A percentile compares a stretch with the other conserved stretches of the same genome.
Conservation (phyloP, 2,797 vertebrate species). For the Ibycter americanus region DNA sequence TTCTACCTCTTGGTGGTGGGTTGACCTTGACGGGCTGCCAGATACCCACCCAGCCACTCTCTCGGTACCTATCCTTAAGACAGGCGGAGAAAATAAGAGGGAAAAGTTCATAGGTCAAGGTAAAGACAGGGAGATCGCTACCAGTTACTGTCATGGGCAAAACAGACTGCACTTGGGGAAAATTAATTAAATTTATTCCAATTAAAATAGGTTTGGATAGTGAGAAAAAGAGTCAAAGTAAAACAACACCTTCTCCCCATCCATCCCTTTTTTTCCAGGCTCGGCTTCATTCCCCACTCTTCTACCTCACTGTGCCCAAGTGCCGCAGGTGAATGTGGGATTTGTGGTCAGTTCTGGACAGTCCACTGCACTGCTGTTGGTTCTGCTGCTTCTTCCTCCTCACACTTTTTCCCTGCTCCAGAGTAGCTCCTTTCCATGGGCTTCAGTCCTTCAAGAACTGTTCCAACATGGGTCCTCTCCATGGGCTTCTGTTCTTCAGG, state of each 20-base stretch:
- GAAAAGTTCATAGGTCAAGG: not conserved
- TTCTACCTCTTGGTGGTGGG: not conserved
- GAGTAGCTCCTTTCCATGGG: not conserved
- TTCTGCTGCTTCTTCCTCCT: not conserved
- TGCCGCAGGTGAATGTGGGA: not conserved
- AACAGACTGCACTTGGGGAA: not conserved
- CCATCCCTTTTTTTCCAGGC: not conserved
- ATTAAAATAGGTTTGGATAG: not conserved
- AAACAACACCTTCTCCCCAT: not conserved
- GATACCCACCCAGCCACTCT: not conserved
- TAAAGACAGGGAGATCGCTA: no score
- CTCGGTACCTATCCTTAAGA: not conserved
- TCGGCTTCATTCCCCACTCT: not conserved
- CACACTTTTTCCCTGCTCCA: not conserved
- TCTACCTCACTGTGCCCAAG: not conserved
- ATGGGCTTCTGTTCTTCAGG: not conserved
- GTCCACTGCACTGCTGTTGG: not conserved
- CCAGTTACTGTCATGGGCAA: not conserved
- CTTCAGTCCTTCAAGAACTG: not conserved
- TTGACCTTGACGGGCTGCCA: not conserved
- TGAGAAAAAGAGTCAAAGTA: not conserved
- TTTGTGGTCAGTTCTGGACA: not conserved
- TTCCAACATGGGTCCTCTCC: not conserved
- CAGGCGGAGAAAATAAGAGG: not conserved
- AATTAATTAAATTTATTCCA: not conserved